Evolutionary conservation across 64 coral and sea anemone genomes (phyloP), one percentile per base, ranked within the genome.

Genomic region (Pocillopora damicornis): DNA sequence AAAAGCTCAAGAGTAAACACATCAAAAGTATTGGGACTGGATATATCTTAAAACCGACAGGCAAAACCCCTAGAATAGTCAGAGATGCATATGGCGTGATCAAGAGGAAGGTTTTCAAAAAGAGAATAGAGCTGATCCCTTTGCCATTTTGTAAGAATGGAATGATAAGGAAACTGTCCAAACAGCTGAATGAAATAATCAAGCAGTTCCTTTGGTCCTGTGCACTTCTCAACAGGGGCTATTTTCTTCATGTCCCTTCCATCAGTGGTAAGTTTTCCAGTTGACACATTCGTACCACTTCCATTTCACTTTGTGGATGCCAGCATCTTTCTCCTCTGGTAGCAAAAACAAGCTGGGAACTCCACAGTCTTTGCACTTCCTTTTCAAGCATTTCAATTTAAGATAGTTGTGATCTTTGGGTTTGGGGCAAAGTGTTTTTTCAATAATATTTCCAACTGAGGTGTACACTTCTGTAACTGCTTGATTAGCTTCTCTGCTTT

Each of bases 41-140:
- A 67, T 67, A 87, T 83, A 58, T 91, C 90, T 61, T 91, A 83
- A 35, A 75, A 12, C 34, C 90, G 4, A 60, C 90, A 92, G 62
- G 38, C n/a, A 36, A 81, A 81, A 16, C 84, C 56, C 30, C 88
- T 85, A 22, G 84, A 92, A 18, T 92, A 92, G 51, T 92, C 76
- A 79, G 87, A 85, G 1, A 92, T 25, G 66, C 84, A 88, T 0
- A 82, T 1, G 0, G 72, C 86, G 10, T 92, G 25, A 61, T 37
- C 58, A 22, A 59, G 83, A 15, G 90, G 90, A 13, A 92, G 66
- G 13, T 92, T 59, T 16, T 79, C 76, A 9, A 80, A 15, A 13
- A 92, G 63, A 14, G 16, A 74, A 10, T 92, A 76, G 0, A 87
- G 56, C 37, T 92, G 90, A 1, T 92, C 86, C 1, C 91, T 5